Evolutionary conservation across 2,113 vertebrate genomes (phyloP), one percentile per base, ranked within the genome.

Genomic region (Platysternon megacephalum): DNA sequence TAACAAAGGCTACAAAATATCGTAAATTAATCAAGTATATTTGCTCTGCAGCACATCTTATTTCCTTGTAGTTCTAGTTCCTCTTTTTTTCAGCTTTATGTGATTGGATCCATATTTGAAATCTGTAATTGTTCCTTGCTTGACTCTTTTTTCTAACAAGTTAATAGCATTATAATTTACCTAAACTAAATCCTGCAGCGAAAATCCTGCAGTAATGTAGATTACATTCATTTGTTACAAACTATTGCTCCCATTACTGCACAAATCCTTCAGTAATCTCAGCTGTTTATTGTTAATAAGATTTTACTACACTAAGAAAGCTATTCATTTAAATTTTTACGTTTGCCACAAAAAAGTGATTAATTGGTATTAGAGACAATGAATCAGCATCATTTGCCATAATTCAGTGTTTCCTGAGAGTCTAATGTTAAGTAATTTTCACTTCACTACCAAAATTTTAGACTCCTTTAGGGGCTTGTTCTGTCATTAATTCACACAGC

Each of bases 261-360:
- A 87, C 48, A 95, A 92, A 94, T 96, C 51, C 51, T 95, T 86
- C n/a, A 86, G 82, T 84, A 95, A 91, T 84, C 92, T 94, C 76
- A 91, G n/a, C 51, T 91, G 44, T 85, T 96, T 97, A 80, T 94
- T 93, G 82, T 84, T 92, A 95, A 96, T 94, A 81, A 95, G 56
- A 58, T 94, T 95, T 85, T 87, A 32, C 22, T 72, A 78, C 51
- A 91, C 84, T 93, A 94, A 91, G 78, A 79, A 90, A 96, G 56
- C 9, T 89, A 95, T 96, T 96, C 0, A 87, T 94, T 95, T 84
- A 35, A 26, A n/a, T 90, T 86, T 48, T 91, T 91, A 79, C 68
- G 1, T 92, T 91, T 90, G 48, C 46, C 5, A 61, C 95, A 16
- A 94, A 88, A 91, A 93, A 32, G 32, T 55, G 56, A 93, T 85